Conservation (phyloP, 1,140 invertebrate species). For the Drosophila biarmipes region DNA sequence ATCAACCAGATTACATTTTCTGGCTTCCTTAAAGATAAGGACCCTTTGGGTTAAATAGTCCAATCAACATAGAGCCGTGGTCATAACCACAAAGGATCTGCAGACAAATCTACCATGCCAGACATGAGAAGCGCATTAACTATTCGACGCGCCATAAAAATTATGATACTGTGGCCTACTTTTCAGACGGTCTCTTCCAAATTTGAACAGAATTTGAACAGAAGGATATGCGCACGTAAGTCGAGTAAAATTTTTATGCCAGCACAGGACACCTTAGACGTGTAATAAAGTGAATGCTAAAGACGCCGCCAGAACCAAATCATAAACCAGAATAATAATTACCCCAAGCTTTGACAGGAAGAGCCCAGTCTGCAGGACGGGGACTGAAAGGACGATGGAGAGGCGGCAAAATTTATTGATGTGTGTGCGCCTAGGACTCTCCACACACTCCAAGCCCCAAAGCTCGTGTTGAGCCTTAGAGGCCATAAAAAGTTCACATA, state of each 20-base stretch:
- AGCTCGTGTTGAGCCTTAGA: conserved; percentile 67
- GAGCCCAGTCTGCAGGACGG: conserved; percentile 27
- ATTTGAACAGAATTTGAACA: conserved; percentile 17
- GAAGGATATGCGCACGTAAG: conserved; percentile 41
- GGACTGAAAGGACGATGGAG: conserved; percentile 26
- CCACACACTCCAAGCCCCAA: conserved; percentile 29
- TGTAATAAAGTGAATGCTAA: conserved; percentile 79
- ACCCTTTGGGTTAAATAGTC: conserved; percentile 16
- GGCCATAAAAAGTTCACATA: conserved; percentile 82
- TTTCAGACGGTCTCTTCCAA: conserved; percentile 19
- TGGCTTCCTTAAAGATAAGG: conserved; percentile 14
- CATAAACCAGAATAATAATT: conserved; percentile 83
- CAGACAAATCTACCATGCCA: conserved; percentile 9
- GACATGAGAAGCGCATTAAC: conserved; percentile 76
- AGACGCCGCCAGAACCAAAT: conserved; percentile 65
- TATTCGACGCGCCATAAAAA: conserved; percentile 72
- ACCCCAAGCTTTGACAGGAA: conserved; percentile 72
- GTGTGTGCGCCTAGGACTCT: conserved; percentile 60
- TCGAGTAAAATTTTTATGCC: conserved; percentile 72
- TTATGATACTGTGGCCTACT: conserved; percentile 60
- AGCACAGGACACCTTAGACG: conserved; percentile 55
- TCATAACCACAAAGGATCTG: conserved; percentile 30
- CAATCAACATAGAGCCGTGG: conserved; percentile 21
- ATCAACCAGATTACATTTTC: conserved; percentile 22
- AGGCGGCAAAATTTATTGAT: conserved; percentile 76